phyloP scores from a whole-genome alignment of 2,113 vertebrate genomes.

The Oreochromis tanganicae region DNA sequence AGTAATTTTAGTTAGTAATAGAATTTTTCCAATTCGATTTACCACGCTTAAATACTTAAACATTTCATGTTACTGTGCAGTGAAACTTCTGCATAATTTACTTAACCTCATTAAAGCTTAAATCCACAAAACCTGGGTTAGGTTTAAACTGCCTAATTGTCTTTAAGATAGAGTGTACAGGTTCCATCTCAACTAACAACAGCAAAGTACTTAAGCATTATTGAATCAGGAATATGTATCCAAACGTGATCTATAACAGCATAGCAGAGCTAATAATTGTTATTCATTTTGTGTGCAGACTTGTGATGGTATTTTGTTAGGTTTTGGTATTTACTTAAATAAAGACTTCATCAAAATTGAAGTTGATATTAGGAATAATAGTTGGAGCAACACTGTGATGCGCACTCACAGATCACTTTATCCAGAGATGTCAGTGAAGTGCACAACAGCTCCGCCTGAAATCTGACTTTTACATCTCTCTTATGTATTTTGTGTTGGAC shows the following conservation, averaged over 20 bases:
- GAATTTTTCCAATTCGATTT: not conserved
- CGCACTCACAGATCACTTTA: not conserved
- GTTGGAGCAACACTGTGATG: not conserved
- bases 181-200: not conserved
- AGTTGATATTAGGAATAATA: not conserved
- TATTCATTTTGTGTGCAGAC: not conserved
- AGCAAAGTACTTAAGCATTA: not conserved
- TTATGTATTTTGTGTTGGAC: not conserved
- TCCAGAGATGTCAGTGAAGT: not conserved
- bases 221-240: not conserved
- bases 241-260: not conserved
- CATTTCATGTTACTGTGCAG: not conserved
- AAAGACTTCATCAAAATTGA: not conserved
- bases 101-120: not conserved
- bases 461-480: not conserved
- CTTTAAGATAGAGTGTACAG: not conserved
- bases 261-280: not conserved
- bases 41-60: not conserved
- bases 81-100: not conserved
- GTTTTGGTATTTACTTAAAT: not conserved
- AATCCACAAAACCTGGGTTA: not conserved
- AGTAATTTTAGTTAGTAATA: not conserved
- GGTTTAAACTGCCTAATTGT: not conserved
- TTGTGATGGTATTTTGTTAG: not conserved
- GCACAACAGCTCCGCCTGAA: not conserved